Evolutionary conservation across 2,888 invertebrate species (phyloP), one percentile per base, ranked within the genome.

Genomic region (Seladonia tumulorum): DNA sequence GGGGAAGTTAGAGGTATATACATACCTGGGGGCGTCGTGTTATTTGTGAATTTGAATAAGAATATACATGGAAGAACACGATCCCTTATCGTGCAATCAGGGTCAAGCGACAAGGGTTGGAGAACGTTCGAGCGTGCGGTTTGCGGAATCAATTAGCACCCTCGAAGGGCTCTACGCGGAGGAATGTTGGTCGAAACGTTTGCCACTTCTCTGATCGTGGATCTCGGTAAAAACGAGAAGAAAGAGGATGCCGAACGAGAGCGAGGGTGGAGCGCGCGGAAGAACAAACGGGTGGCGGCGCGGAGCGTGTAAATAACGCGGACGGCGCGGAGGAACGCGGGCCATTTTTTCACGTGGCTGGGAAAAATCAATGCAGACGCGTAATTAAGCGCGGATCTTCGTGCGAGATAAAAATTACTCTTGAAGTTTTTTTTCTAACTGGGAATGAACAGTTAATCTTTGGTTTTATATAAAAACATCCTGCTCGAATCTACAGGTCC

Each of bases 81-180:
- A 25, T 60, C 60, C n/a, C 12, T 72, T 29, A n/a, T 47, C 42
- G 45, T 16, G 47, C 16, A 7, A 42, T 72, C 47, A 49, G 47
- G 14, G 49, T 49, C 49, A 3, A 22, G 70, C 2, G 4, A 25
- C 70, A 14, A 18, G 25, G 57, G 73, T 74, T 66, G 79, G 18
- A 35, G 60, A 57, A 22, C 29, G 39, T 39, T 29, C 22, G 57
- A 42, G 45, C 25, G 71, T 18, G 25, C 53, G 45, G 39, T 79
- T 85, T 78, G 79, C 85, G 72, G 63, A 76, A 85, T 76, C 85
- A 79, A 85, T 85, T 85, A 85, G 75, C 75, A 79, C 75, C 79
- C 53, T 53, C 57, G 66, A 12, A 12, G 53, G 25, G 39, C n/a
- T 45, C 49, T 57, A 79, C 85, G 85, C 66, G 85, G 0, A 57